Evolutionary conservation across 2,113 vertebrate species (phyloP), one percentile per base, ranked within the genome.

Genomic region (Nerophis lumbriciformis): DNA sequence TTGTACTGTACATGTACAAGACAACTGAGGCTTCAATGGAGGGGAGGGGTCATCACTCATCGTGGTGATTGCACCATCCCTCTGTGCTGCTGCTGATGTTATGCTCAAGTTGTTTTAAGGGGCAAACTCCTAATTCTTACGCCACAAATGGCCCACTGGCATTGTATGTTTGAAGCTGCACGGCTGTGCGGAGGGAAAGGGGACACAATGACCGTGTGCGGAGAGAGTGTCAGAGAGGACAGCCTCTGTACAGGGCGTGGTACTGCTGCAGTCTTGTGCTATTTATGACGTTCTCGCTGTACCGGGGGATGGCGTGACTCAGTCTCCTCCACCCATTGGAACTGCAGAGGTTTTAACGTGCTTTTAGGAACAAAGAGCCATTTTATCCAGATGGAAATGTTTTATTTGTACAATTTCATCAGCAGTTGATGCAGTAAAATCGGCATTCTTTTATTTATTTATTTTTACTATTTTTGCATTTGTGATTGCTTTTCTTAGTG

Each of bases 21-120:
- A 42, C 36, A 39, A 65, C 38, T 54, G 39, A 61, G 48, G 57
- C 36, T 36, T 54, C n/a, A 6, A 50, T 66, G 52, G 66, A 56
- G 48, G 58, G 61, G 53, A 50, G 62, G 62, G 21, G 53, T 59
- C 62, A 13, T 65, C 61, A 19, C n/a, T 6, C 28, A 28, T 28
- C 28, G 2, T 28, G 1, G 69, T 63, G 55, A 1, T 71, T 61
- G 55, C 71, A 71, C 51, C 70, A 62, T 82, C 63, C 39, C 39
- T 59, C 51, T 59, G 38, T 69, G 63, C 48, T 9, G 63, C 48
- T 9, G 42, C 53, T 12, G 16, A 5, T 16, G 39, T 83, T 69
- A 76, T 65, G 57, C 73, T 66, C 55, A 63, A 28, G 61, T 73
- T 68, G 68, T 72, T 83, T 39, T 6, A 69, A 65, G 73, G 65